Evolutionary conservation across 1,140 invertebrate genomes (phyloP).

Genomic region (Diabrotica undecimpunctata): DNA sequence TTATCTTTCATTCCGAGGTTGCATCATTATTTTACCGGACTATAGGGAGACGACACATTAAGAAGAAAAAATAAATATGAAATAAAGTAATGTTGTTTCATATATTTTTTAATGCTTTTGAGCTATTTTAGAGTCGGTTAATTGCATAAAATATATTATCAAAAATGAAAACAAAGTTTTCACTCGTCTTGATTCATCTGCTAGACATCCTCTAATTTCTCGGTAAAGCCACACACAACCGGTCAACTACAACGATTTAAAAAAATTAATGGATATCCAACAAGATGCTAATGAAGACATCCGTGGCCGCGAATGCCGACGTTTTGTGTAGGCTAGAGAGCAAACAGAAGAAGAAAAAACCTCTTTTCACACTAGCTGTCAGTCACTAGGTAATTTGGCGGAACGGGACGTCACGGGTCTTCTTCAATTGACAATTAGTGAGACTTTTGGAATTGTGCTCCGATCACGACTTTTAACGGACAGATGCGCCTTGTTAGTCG

Average conservation of each 20-base stretch:
- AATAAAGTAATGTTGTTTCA: too few species aligned
- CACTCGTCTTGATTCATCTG: too few species aligned
- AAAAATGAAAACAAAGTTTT: too few species aligned
- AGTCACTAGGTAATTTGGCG: not conserved
- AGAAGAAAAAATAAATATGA: too few species aligned
- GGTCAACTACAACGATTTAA: not conserved
- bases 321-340: not conserved
- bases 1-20: too few species aligned
- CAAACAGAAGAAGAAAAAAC: not conserved
- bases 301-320: not conserved
- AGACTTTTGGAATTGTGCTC: not conserved
- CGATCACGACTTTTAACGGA: conserved; percentile 1
- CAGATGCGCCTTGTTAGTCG: not conserved
- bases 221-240: not conserved
- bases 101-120: too few species aligned
- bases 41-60: too few species aligned
- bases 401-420: not conserved
- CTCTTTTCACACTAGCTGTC: not conserved
- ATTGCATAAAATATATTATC: too few species aligned
- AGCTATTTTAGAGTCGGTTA: too few species aligned
- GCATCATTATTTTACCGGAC: too few species aligned
- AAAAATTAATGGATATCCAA: conserved; percentile 1
- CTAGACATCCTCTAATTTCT: too few species aligned
- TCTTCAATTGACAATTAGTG: conserved; percentile 2
- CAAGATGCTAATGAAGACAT: conserved; percentile 2